Conservation (phyloP, 2,113 vertebrate genomes). For the Turnix velox region DNA sequence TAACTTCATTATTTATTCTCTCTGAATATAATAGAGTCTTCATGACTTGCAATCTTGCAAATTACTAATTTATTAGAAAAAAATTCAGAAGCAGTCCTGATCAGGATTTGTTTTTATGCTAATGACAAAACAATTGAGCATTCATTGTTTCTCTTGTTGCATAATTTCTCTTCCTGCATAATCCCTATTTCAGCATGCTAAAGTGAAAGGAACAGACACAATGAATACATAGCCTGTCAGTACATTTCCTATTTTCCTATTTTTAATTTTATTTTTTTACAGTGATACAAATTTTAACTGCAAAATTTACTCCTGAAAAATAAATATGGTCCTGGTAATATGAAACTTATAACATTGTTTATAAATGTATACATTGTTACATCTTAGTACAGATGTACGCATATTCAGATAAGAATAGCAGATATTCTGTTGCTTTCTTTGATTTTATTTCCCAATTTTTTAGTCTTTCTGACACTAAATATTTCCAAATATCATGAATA, state of each 20-base stretch:
- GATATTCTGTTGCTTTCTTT: background rate
- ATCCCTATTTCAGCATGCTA: background rate
- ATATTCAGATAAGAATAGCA: background rate
- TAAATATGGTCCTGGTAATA: background rate
- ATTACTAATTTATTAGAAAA: background rate
- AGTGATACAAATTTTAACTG: background rate
- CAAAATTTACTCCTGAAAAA: background rate
- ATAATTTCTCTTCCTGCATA: background rate
- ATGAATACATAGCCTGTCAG: background rate
- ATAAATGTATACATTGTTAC: background rate
- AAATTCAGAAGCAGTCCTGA: background rate
- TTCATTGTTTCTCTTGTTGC: background rate
- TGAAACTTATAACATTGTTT: background rate
- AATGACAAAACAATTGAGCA: background rate
- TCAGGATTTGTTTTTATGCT: background rate
- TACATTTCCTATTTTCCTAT: background rate
- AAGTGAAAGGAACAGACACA: background rate
- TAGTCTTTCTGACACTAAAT: background rate
- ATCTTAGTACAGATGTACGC: accelerated
- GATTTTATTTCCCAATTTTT: background rate
- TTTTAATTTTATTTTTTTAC: background rate
- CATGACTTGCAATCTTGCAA: background rate
- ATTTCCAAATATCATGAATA: background rate
- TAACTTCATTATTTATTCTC: background rate
- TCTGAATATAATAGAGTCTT: background rate